phyloP scores from a whole-genome alignment of 2,888 invertebrate genomes.

The Eupithecia insigniata region DNA sequence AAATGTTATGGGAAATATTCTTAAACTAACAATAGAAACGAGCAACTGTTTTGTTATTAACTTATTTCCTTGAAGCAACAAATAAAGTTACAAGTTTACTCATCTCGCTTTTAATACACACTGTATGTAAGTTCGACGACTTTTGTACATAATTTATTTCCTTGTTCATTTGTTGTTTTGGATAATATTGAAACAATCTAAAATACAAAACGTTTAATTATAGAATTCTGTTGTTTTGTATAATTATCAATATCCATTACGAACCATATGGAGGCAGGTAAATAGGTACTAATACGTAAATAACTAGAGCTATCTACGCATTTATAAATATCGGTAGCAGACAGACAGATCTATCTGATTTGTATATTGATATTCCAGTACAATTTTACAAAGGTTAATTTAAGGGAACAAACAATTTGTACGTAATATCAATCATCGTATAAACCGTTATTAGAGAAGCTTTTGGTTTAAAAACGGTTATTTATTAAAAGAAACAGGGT shows the following conservation, averaged over 20 bases:
- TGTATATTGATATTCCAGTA: no score
- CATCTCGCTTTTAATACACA: constrained; percentile 9
- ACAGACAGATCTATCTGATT: no score
- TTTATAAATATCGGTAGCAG: no score
- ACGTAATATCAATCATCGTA: constrained; percentile 13
- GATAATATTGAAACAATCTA: not conserved
- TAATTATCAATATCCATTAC: not conserved
- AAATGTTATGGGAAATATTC: not conserved
- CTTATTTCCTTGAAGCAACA: not conserved
- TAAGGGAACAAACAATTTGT: constrained; percentile 2
- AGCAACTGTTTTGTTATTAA: not conserved
- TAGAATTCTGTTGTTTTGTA: not conserved
- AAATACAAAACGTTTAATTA: not conserved
- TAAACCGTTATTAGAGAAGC: constrained; percentile 18
- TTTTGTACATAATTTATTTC: constrained; percentile 8
- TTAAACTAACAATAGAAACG: not conserved
- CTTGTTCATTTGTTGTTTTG: not conserved
- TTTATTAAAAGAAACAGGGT: constrained; percentile 5
- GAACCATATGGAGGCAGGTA: not conserved
- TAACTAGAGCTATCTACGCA: no score
- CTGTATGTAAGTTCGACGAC: constrained; percentile 1
- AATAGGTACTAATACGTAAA: no score
- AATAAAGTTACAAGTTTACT: constrained; percentile 5
- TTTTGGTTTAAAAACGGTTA: not conserved
- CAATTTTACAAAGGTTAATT: no score